Base-by-base conservation (phyloP, 64 coral and sea anemone species). In the Montipora efflorescens region DNA sequence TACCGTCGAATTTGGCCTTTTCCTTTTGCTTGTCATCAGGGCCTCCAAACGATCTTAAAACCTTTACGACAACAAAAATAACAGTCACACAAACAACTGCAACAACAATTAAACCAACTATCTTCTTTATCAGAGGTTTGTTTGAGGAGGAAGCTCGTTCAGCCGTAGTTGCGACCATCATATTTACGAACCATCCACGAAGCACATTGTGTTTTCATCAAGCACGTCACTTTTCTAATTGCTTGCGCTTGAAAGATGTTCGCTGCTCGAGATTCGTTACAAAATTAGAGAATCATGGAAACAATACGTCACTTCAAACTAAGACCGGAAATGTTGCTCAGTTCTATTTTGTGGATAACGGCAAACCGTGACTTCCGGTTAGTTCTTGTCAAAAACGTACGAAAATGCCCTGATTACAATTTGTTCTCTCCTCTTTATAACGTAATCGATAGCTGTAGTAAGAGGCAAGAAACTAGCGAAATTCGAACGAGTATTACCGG, bases 71-170 rank as follows among this genome's bases (percentile, higher is more conserved):
- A 43, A 93, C n/a, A 50, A 87, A 14, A 9, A 90, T 80, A 87
- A 96, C 91, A 19, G 82, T 64, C 11, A 96, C 45, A 75, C 95
- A 96, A 53, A 96, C 76, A 25, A 67, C 82, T 64, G 90, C 25
- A 67, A 96, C 91, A 16, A 90, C 88, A 74, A 92, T 43, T 18
- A 74, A 58, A 45, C 90, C 90, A 74, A 85, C 7, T 1, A 85
- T 2, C 69, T 85, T 92, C 46, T 84, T 92, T 45, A 84, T 50
- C 10, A 85, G 48, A 4, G 62, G 62, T 64, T 70, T 70, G 9
- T 71, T 85, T 45, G 82, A 70, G 7, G 44, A 45, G 44, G 61
- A 15, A 64, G 15, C 47, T 21, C 62, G 2, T 10, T 8, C 5
- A 1, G 44, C 45, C 9, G 36, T 19, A 48, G 76, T 18, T n/a